Evolutionary conservation across 2,113 vertebrate species (phyloP).

Genomic region (Triplophysa dalaica): DNA sequence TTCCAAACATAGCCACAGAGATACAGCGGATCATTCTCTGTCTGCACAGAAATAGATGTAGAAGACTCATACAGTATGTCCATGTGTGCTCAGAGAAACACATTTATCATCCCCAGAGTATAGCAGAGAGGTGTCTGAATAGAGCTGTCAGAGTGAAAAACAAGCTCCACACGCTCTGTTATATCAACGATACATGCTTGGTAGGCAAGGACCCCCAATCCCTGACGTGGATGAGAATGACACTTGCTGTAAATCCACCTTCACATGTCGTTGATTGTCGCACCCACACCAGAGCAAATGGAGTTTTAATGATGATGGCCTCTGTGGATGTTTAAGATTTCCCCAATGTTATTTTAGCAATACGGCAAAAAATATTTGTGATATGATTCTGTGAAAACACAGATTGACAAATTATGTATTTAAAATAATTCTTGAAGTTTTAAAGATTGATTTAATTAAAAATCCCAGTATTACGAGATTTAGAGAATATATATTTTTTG

Average conservation of each 20-base stretch:
- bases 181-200: constrained; percentile 36
- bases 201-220: constrained; percentile 43
- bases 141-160: constrained; percentile 46
- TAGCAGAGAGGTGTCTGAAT: constrained; percentile 20
- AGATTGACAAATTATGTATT: too few relatives aligned
- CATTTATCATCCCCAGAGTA: constrained; percentile 19
- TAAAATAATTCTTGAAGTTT: too few relatives aligned
- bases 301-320: background rate
- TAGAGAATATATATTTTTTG: too few relatives aligned
- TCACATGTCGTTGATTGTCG: constrained; percentile 7
- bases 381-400: background rate
- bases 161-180: constrained; percentile 34
- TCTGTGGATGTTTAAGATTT: background rate
- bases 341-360: background rate
- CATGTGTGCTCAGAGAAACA: constrained; percentile 18
- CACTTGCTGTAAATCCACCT: constrained; percentile 15
- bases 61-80: constrained; percentile 12
- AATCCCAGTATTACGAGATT: too few relatives aligned
- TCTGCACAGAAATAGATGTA: constrained; percentile 37
- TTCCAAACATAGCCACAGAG: background rate
- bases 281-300: constrained; percentile 4
- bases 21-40: background rate
- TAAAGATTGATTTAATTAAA: too few relatives aligned
- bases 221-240: constrained; percentile 22
- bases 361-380: background rate